A percentile compares a stretch with the other conserved stretches of the same genome.
Conservation (phyloP, 1,140 invertebrate species). For the Episyrphus balteatus region DNA sequence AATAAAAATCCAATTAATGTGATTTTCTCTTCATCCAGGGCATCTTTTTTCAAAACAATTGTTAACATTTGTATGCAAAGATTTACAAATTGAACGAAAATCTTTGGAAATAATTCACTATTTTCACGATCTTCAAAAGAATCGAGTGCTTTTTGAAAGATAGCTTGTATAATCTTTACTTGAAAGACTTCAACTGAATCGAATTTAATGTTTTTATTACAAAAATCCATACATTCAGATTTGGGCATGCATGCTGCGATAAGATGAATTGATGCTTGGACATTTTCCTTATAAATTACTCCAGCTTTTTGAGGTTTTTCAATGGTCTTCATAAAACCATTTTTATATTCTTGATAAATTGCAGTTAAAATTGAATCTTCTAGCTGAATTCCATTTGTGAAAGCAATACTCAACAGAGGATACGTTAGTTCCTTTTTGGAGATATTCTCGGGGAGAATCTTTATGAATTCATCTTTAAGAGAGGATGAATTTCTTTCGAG, state of each 20-base stretch:
- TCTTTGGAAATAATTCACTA: conserved; percentile 27
- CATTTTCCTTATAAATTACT: conserved; percentile 44
- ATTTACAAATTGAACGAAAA: conserved; percentile 43
- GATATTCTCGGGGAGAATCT: conserved; percentile 15
- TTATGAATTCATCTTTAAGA: conserved; percentile 36
- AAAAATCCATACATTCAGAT: conserved; percentile 42
- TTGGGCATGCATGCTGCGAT: conserved; percentile 44
- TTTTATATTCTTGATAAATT: conserved; percentile 45
- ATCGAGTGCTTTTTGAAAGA: conserved; percentile 39
- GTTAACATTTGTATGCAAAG: conserved; percentile 43
- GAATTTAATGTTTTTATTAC: conserved; percentile 46
- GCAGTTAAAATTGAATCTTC: conserved; percentile 36
- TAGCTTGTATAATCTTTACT: conserved; percentile 40
- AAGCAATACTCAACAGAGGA: conserved; percentile 41
- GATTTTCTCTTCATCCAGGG: conserved; percentile 17
- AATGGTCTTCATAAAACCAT: conserved; percentile 45
- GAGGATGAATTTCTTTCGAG: conserved; percentile 37
- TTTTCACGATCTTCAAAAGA: conserved; percentile 20
- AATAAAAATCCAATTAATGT: conserved; percentile 17
- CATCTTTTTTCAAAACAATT: conserved; percentile 43
- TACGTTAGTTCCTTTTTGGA: conserved; percentile 46
- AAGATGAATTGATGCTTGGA: conserved; percentile 40
- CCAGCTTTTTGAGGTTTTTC: conserved; percentile 53
- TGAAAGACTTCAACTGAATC: conserved; percentile 46
- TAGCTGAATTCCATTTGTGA: conserved; percentile 32